phyloP scores from a whole-genome alignment of 23 tunicate genomes.

The Styela plicata region DNA sequence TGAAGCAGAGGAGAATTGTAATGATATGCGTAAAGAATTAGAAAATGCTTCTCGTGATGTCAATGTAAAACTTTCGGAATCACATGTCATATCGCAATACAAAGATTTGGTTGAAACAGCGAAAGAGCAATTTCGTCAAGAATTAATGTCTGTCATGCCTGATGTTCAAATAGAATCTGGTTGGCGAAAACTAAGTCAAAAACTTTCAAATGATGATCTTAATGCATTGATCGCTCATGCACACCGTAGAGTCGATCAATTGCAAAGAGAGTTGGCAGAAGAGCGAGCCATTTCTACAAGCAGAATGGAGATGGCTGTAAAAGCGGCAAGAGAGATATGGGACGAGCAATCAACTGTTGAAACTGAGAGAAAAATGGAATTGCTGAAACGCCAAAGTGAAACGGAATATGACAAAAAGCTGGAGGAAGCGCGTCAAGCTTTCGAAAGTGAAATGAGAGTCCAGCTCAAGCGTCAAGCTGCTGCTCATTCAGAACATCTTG shows the following conservation, averaged over 20 bases:
- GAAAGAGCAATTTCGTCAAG: constrained; percentile 41
- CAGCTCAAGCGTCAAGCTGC: constrained; percentile 80
- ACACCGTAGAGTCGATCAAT: constrained; percentile 49
- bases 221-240: constrained; percentile 32
- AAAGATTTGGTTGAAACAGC: constrained; percentile 20
- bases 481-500: constrained; percentile 82
- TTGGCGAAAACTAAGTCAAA: constrained; percentile 31
- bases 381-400: constrained; percentile 10
- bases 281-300: constrained; percentile 25
- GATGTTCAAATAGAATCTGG: constrained; percentile 29
- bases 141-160: constrained; percentile 28
- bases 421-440: constrained; percentile 29
- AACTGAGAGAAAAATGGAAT: constrained; percentile 15
- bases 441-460: constrained; percentile 50
- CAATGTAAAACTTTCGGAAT: constrained; percentile 18
- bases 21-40: constrained; percentile 41
- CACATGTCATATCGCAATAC: constrained; percentile 36
- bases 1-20: constrained; percentile 32
- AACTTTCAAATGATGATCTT: constrained; percentile 17
- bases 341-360: constrained; percentile 10
- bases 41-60: constrained; percentile 38
- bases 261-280: constrained; percentile 53
- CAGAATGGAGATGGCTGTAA: constrained; percentile 35
- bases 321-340: constrained; percentile 31
- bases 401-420: background rate